Evolutionary conservation across 2,113 vertebrate species (phyloP).

Genomic region (Myrmecobius fasciatus): DNA sequence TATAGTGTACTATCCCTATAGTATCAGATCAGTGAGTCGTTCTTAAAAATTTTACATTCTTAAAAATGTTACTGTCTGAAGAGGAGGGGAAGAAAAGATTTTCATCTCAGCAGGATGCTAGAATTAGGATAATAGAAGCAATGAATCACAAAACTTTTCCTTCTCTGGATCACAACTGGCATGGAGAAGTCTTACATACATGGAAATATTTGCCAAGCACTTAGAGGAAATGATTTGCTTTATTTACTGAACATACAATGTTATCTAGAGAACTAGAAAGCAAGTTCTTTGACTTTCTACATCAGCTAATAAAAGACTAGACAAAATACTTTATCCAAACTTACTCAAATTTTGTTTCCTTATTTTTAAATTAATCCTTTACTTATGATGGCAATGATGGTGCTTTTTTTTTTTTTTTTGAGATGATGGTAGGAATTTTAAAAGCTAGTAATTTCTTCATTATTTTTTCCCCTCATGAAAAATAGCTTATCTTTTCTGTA

Average conservation of each 20-base stretch:
- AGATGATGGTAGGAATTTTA: neutral
- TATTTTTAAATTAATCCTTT: slow-evolving; percentile 21
- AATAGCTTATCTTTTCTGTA: slow-evolving; percentile 19
- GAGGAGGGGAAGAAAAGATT: neutral
- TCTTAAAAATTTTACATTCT: neutral
- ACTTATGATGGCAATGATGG: neutral
- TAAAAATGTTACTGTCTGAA: neutral
- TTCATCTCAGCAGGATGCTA: neutral
- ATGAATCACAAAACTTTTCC: neutral
- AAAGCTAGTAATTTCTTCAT: neutral
- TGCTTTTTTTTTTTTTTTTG: neutral
- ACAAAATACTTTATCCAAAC: neutral
- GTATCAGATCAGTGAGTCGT: neutral
- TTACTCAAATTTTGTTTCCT: neutral
- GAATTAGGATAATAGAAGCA: neutral
- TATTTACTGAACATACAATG: slow-evolving; percentile 23
- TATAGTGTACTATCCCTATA: neutral
- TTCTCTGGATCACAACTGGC: neutral
- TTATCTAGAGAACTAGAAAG: slow-evolving; percentile 29
- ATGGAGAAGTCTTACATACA: neutral
- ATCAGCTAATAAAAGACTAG: neutral
- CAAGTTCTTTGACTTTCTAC: neutral
- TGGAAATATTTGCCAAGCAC: neutral
- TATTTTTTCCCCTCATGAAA: slow-evolving; percentile 21
- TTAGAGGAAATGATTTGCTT: slow-evolving; percentile 21